Evolutionary conservation across 2,888 invertebrate genomes (phyloP).

Genomic region (Hypolimnas misippus): DNA sequence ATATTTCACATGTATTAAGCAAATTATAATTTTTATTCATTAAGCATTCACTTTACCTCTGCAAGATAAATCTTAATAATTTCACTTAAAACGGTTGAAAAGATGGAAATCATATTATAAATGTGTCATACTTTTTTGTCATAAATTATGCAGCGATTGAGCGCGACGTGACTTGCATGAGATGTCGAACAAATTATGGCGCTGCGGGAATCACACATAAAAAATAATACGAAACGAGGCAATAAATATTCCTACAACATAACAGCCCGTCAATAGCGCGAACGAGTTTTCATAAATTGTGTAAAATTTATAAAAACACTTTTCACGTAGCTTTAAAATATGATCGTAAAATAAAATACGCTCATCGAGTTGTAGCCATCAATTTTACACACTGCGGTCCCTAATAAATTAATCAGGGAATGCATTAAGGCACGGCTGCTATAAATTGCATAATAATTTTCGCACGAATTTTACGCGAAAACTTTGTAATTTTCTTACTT

Average conservation of each 20-base stretch:
- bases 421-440: slow-evolving; percentile 64
- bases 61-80: neutral
- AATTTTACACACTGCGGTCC: slow-evolving; percentile 65
- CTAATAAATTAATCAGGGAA: slow-evolving; percentile 72
- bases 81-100: neutral
- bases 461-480: slow-evolving; percentile 55
- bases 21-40: too few species aligned
- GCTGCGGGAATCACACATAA: slow-evolving; percentile 27
- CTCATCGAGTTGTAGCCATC: slow-evolving; percentile 48
- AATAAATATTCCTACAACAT: slow-evolving; percentile 35
- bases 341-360: slow-evolving; percentile 41
- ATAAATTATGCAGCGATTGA: slow-evolving; percentile 18
- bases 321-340: slow-evolving; percentile 35
- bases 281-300: slow-evolving; percentile 33
- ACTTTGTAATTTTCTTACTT: slow-evolving; percentile 60
- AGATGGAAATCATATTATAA: slow-evolving; percentile 2
- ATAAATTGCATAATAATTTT: slow-evolving; percentile 73
- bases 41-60: neutral
- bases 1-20: too few species aligned
- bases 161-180: slow-evolving; percentile 20
- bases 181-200: slow-evolving; percentile 17
- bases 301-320: slow-evolving; percentile 32
- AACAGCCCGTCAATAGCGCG: slow-evolving; percentile 34
- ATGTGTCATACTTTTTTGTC: neutral
- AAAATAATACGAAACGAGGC: slow-evolving; percentile 29